These are phyloP conservation scores for Oryzias dopingdopingensis DNA, from an alignment of 2,797 vertebrate genomes.

Conservation along the genomic window DNA sequence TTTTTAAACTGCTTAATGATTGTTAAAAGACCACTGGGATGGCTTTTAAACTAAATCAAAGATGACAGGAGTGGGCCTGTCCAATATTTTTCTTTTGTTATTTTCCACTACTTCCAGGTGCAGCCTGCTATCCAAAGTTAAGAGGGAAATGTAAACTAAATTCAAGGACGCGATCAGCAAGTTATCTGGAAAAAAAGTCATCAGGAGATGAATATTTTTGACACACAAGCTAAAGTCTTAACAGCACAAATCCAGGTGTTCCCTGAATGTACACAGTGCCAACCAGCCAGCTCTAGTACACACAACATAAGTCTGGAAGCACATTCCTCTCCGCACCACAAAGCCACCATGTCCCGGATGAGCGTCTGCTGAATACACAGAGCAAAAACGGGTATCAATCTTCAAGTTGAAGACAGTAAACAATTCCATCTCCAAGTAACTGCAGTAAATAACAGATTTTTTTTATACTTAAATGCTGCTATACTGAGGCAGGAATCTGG, in stretches of 20 bases:
- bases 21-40: no score
- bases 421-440: not conserved
- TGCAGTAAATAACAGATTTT: not conserved
- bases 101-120: not conserved
- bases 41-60: no score
- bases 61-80: no score
- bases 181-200: not conserved
- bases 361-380: not conserved
- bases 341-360: conserved; percentile 3
- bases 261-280: conserved; percentile 6
- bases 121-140: not conserved
- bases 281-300: not conserved
- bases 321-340: conserved; percentile 11
- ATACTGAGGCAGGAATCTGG: not conserved
- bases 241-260: conserved; percentile 4
- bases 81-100: no score
- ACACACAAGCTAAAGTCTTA: not conserved
- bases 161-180: not conserved
- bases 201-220: not conserved
- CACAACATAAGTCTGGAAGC: conserved; percentile 6
- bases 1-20: no score
- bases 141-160: not conserved
- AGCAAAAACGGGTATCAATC: not conserved
- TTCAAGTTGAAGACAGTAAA: not conserved
- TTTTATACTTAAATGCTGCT: not conserved